These are phyloP conservation scores for Coregonus clupeaformis DNA, from an alignment of 2,113 vertebrate genomes.

Conservation along the genomic window DNA sequence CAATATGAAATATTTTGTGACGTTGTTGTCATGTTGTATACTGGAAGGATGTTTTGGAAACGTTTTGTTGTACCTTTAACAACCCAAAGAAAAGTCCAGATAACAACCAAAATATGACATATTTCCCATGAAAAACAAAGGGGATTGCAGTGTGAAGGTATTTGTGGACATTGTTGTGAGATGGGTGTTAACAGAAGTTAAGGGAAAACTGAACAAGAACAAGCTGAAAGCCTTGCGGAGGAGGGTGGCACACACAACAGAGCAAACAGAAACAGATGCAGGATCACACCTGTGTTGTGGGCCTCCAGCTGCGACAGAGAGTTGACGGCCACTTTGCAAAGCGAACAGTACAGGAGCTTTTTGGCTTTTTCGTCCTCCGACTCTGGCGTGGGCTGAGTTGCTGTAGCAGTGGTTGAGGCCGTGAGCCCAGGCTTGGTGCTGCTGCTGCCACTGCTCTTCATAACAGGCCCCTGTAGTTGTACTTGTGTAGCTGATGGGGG, in stretches of 20 bases:
- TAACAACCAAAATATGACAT: too few relatives aligned
- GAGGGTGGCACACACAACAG: too few relatives aligned
- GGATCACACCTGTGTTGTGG: constrained; percentile 88
- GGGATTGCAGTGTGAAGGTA: too few relatives aligned
- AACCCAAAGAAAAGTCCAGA: too few relatives aligned
- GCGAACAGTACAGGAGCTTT: constrained; percentile 95
- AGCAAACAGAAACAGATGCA: neutral
- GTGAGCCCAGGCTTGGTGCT: constrained; percentile 47
- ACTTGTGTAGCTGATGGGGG: neutral
- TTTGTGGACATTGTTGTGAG: too few relatives aligned
- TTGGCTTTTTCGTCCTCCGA: constrained; percentile 97
- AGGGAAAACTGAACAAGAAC: neutral
- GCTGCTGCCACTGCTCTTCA: constrained; percentile 55
- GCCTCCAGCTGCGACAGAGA: constrained; percentile 95
- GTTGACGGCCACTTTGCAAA: constrained; percentile 99
- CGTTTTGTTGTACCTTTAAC: too few relatives aligned
- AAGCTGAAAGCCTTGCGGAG: neutral
- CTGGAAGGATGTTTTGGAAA: too few relatives aligned
- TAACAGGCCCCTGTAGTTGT: neutral
- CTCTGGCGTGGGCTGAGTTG: constrained; percentile 67
- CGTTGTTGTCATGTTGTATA: too few relatives aligned
- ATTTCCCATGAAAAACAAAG: too few relatives aligned
- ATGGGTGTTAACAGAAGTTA: too few relatives aligned
- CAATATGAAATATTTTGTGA: too few relatives aligned
- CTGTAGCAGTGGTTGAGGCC: constrained; percentile 27